Conservation (phyloP, 2,113 vertebrate genomes). For the Scortum barcoo region DNA sequence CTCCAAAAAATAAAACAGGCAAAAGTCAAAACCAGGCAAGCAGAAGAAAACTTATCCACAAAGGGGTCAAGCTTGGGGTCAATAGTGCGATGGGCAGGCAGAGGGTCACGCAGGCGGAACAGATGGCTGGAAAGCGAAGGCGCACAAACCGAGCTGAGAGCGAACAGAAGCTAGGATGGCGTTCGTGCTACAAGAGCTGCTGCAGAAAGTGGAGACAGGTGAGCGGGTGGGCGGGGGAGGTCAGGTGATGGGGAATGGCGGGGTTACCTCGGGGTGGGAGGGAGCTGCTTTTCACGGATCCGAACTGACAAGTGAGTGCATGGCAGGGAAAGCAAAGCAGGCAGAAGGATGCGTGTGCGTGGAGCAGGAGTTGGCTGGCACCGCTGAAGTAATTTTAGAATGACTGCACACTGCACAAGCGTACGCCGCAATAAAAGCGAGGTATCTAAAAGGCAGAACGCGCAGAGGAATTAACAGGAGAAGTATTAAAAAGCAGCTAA, state of each 20-base stretch:
- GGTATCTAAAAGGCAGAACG: not conserved
- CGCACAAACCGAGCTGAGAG: not conserved
- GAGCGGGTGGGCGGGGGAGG: not conserved
- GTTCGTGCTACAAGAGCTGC: not conserved
- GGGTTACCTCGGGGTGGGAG: not conserved
- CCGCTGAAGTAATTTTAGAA: too few species aligned
- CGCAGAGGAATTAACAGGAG: not conserved
- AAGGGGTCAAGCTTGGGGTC: not conserved
- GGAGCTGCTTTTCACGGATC: not conserved
- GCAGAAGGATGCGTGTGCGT: too few species aligned
- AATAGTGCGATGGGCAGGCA: not conserved
- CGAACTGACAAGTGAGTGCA: not conserved
- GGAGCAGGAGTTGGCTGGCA: not conserved
- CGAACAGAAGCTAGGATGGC: not conserved
- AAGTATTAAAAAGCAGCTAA: not conserved
- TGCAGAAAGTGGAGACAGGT: not conserved
- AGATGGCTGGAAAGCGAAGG: constrained; percentile 4
- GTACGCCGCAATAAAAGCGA: not conserved
- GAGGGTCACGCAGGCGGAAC: constrained; percentile 5
- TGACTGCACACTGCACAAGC: too few species aligned
- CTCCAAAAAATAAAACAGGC: not conserved
- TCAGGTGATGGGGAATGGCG: not conserved
- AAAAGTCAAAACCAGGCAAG: not conserved
- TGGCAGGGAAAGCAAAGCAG: not conserved
- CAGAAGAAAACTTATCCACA: not conserved